Conservation (phyloP, 1,140 invertebrate genomes). For the Chrysoperla carnea region DNA sequence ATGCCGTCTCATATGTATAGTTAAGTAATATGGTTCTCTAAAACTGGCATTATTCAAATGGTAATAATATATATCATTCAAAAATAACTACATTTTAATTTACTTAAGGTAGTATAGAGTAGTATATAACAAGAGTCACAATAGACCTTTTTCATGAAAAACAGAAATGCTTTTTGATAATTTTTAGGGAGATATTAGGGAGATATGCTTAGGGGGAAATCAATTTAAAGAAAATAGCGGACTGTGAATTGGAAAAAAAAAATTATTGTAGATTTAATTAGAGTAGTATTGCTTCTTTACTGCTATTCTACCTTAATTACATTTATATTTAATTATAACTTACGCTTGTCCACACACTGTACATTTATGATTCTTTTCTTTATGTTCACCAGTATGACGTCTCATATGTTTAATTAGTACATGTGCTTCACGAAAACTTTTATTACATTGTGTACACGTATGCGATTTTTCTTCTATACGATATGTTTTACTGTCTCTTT, state of each 20-base stretch:
- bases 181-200: too few species aligned
- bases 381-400: slow-evolving; percentile 12
- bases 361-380: slow-evolving; percentile 13
- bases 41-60: slow-evolving; percentile 13
- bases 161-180: too few species aligned
- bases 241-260: too few species aligned
- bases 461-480: slow-evolving; percentile 16
- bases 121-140: slow-evolving; percentile 9
- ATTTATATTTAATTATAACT: neutral
- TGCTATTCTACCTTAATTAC: too few species aligned
- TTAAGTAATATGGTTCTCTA: slow-evolving; percentile 11
- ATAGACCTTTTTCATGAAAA: too few species aligned
- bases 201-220: too few species aligned
- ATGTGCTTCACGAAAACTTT: slow-evolving; percentile 16
- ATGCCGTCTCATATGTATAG: too few species aligned
- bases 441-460: slow-evolving; percentile 15
- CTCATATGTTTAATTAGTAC: slow-evolving; percentile 15
- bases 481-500: slow-evolving; percentile 12
- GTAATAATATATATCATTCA: slow-evolving; percentile 20
- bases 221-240: too few species aligned
- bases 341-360: slow-evolving; percentile 8
- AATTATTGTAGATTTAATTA: too few species aligned
- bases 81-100: slow-evolving; percentile 12
- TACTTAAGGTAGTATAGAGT: neutral
- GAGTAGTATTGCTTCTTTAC: too few species aligned